A percentile compares a stretch with the other conserved stretches of the same genome.
These are phyloP conservation scores for Hylaeus anthracinus DNA, from an alignment of 1,140 invertebrate genomes.

Conservation along the genomic window DNA sequence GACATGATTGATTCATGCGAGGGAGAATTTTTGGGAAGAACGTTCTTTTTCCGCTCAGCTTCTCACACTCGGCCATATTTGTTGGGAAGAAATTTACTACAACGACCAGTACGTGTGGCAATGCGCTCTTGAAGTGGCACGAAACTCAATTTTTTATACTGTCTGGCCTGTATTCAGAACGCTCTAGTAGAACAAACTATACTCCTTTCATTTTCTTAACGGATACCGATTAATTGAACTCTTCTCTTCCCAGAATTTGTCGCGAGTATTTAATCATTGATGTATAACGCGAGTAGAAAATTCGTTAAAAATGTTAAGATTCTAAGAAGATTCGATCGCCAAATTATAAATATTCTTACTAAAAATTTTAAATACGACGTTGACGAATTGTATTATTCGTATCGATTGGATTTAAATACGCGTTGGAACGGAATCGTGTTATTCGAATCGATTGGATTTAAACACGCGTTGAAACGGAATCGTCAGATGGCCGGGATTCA, in stretches of 20 bases:
- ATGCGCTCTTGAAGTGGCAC: conserved; percentile 27
- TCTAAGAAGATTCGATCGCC: not conserved
- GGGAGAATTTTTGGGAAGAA: not conserved
- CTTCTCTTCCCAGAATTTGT: not conserved
- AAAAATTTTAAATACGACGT: conserved; percentile 16
- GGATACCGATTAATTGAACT: not conserved
- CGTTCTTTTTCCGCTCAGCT: conserved; percentile 33
- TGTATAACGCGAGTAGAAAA: not conserved
- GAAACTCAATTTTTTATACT: conserved; percentile 50
- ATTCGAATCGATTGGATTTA: too few relatives aligned
- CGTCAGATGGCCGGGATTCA: not conserved
- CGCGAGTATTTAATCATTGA: not conserved
- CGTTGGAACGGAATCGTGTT: not conserved
- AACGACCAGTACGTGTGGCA: conserved; percentile 42
- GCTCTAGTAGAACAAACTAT: conserved; percentile 45
- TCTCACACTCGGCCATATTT: conserved; percentile 31
- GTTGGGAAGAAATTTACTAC: conserved; percentile 22
- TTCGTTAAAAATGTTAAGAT: not conserved
- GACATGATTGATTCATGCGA: not conserved
- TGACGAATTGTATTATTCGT: not conserved
- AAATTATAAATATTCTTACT: conserved; percentile 13
- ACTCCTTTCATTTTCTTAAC: conserved; percentile 25
- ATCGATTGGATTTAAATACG: not conserved
- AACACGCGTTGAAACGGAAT: too few relatives aligned
- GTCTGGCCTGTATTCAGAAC: conserved; percentile 47